Conservation (phyloP, 2,888 invertebrate species). For the Osmoderma eremita region DNA sequence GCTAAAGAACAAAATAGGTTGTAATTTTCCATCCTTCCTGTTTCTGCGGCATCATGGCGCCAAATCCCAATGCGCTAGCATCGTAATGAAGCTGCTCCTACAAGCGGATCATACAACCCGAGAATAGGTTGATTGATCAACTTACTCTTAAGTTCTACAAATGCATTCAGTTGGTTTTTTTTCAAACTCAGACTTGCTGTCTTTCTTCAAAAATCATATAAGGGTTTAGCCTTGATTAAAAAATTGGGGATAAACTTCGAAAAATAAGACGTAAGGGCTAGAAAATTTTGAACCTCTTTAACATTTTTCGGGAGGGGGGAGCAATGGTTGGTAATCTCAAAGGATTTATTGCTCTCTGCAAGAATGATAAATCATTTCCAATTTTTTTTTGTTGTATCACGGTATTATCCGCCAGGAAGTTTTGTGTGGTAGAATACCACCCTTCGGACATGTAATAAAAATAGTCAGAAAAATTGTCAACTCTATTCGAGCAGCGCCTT, state of each 20-base stretch:
- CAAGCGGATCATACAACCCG: too few species aligned
- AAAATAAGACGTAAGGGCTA: neutral
- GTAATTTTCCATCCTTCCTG: too few species aligned
- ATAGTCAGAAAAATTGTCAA: slow-evolving; percentile 22
- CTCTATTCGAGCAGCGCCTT: slow-evolving; percentile 38
- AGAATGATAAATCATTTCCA: slow-evolving; percentile 29
- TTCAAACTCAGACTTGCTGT: too few species aligned
- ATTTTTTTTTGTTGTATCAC: neutral
- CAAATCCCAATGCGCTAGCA: too few species aligned
- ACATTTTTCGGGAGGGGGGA: neutral
- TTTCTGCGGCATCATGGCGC: too few species aligned
- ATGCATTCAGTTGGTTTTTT: too few species aligned
- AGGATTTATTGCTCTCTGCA: slow-evolving; percentile 38
- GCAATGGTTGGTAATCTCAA: slow-evolving; percentile 3
- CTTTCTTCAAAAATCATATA: too few species aligned
- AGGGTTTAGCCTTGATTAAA: neutral
- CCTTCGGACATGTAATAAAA: slow-evolving; percentile 38
- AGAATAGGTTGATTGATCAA: too few species aligned
- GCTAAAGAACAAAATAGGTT: too few species aligned
- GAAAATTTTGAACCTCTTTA: neutral
- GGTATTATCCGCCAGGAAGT: slow-evolving; percentile 40
- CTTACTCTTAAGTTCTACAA: too few species aligned
- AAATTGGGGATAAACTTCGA: neutral
- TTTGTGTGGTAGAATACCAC: slow-evolving; percentile 37
- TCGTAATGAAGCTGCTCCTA: too few species aligned